Base-by-base conservation (phyloP, 2,113 vertebrate genomes). In the Boleophthalmus pectinirostris region DNA sequence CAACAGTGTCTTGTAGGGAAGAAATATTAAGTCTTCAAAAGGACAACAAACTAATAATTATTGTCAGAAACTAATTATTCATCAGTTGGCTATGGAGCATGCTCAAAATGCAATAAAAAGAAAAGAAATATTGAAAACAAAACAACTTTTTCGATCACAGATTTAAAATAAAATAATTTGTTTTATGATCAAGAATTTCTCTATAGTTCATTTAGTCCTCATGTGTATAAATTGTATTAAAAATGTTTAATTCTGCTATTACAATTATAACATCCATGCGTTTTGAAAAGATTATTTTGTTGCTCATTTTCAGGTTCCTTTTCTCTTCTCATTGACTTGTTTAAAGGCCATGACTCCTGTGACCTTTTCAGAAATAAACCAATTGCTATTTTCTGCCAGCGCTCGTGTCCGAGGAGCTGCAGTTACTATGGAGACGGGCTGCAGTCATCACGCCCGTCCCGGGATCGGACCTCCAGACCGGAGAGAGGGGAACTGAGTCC, bases 371-470 rank as follows among this genome's bases (percentile, higher is more conserved):
- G 72, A 84, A 86, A 82, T 72, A 81, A 80, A 76, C 72, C 53
- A 33, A 3, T 7, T 46, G 68, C 46, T 35, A 15, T 71, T 80
- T 68, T 43, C 18, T 16, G 15, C 45, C 18, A 24, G 7, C 84
- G 93, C 93, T 49, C 45, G 75, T 94, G 73, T 85, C 88, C 8
- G 72, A 82, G 24, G 86, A 90, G 0, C 51, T 92, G 38, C 63
- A 45, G 85, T 70, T 51, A 47, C 81, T 91, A 83, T 94, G 93
- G 93, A 78, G 67, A 86, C 80, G 20, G 76, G 84, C 82, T 1
- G 85, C 88, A 0, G 79, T 66, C 38, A 47, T 92, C 71, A 82
- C n/a, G 11, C 75, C 87, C 1, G 4, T 89, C 25, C 29, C 63
- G 0, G 80, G 69, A 47, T 47, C 69, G 0, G 66, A 77, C 73